Evolutionary conservation across 2,888 invertebrate species (phyloP).

Genomic region (Pasiphila rectangulata): DNA sequence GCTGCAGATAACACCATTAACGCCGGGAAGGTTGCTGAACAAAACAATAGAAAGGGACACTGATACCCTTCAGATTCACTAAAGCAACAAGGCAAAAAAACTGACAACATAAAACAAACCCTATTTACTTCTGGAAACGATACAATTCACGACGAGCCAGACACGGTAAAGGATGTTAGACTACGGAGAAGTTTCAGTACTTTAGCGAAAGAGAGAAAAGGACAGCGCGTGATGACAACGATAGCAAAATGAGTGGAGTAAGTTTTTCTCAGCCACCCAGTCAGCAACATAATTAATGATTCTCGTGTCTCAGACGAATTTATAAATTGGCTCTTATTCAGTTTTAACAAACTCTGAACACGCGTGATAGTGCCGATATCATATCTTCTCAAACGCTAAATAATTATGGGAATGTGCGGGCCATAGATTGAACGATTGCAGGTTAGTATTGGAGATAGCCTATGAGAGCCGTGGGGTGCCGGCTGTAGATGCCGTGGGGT

Average conservation of each 20-base stretch:
- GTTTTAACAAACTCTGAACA: slow-evolving; percentile 68
- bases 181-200: slow-evolving; percentile 16
- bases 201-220: slow-evolving; percentile 53
- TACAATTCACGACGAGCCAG: slow-evolving; percentile 4
- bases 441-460: slow-evolving; percentile 15
- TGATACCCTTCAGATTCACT: slow-evolving; percentile 31
- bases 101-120: slow-evolving; percentile 26
- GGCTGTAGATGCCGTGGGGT: no score
- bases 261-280: slow-evolving; percentile 81
- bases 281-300: slow-evolving; percentile 81
- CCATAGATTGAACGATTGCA: slow-evolving; percentile 27
- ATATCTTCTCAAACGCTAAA: slow-evolving; percentile 51
- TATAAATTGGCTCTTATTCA: slow-evolving; percentile 76
- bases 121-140: slow-evolving; percentile 5
- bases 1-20: slow-evolving; percentile 79
- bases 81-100: slow-evolving; percentile 32
- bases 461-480: no score
- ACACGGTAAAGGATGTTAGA: slow-evolving; percentile 26
- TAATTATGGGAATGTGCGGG: slow-evolving; percentile 41
- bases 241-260: slow-evolving; percentile 79
- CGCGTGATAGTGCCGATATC: slow-evolving; percentile 62
- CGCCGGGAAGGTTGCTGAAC: slow-evolving; percentile 69
- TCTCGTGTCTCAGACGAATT: slow-evolving; percentile 77
- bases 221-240: slow-evolving; percentile 68
- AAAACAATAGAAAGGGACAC: slow-evolving; percentile 70